These are phyloP conservation scores for Physeter macrocephalus DNA, from an alignment of 2,113 vertebrate species.

Conservation along the genomic window DNA sequence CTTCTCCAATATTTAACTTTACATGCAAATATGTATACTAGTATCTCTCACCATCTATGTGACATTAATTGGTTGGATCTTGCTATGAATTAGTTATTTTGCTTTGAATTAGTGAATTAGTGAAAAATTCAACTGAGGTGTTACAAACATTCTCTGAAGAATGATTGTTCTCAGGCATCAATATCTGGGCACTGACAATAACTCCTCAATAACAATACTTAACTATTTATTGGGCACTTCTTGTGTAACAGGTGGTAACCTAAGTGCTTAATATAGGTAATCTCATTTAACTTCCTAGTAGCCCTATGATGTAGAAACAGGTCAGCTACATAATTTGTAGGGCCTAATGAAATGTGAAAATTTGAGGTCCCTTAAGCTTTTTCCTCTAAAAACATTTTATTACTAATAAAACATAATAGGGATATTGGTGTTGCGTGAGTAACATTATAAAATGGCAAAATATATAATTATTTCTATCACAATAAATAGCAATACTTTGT, in stretches of 20 bases:
- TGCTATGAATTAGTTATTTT: not conserved
- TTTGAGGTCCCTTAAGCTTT: not conserved
- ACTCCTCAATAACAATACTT: not conserved
- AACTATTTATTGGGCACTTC: not conserved
- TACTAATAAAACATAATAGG: not conserved
- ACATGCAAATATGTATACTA: not conserved
- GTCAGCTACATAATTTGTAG: not conserved
- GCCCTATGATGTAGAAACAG: not conserved
- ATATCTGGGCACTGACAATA: not conserved
- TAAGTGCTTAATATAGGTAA: not conserved
- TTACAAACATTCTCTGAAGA: not conserved
- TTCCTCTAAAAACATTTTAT: not conserved
- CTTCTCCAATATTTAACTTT: not conserved
- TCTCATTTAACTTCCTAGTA: not conserved
- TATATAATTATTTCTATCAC: not conserved
- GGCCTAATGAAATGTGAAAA: not conserved
- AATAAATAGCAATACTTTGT: not conserved
- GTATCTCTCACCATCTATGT: not conserved
- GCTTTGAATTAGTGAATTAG: not conserved
- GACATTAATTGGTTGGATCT: not conserved
- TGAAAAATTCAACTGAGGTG: not conserved
- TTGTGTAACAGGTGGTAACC: not conserved
- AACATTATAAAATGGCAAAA: not conserved
- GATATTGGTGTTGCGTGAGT: not conserved
- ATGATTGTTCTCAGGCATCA: not conserved